These are phyloP conservation scores for Bicyclus anynana DNA, from an alignment of 1,140 invertebrate species.

Conservation along the genomic window DNA sequence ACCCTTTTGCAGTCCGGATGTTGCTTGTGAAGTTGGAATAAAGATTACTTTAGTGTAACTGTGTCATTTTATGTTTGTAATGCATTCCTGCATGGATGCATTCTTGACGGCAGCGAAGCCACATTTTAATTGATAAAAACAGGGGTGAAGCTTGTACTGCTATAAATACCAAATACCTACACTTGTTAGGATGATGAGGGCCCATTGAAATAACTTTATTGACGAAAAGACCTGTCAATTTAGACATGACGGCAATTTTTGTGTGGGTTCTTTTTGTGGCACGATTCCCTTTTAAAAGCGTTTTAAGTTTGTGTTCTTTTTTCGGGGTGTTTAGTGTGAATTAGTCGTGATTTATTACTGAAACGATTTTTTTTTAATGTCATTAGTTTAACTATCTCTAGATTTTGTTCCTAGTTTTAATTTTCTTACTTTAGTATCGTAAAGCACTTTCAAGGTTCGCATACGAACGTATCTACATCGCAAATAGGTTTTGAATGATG, in stretches of 20 bases:
- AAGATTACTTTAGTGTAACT: slow-evolving; percentile 10
- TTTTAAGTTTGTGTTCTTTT: slow-evolving; percentile 3
- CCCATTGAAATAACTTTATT: slow-evolving; percentile 32
- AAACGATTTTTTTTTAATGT: no score
- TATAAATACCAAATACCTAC: slow-evolving; percentile 24
- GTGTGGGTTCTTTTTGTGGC: slow-evolving; percentile 1
- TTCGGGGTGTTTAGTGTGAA: not conserved
- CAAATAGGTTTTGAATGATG: no score
- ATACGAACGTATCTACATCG: no score
- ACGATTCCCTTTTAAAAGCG: not conserved
- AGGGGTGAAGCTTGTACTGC: slow-evolving; percentile 31
- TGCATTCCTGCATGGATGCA: slow-evolving; percentile 34
- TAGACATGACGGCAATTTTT: slow-evolving; percentile 14
- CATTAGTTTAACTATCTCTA: no score
- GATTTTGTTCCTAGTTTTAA: no score
- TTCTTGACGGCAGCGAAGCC: slow-evolving; percentile 30
- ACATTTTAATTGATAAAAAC: slow-evolving; percentile 45
- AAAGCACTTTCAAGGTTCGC: no score
- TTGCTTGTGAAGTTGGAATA: slow-evolving; percentile 6
- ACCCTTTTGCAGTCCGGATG: slow-evolving; percentile 17
- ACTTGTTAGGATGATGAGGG: slow-evolving; percentile 37
- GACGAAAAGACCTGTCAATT: slow-evolving; percentile 24
- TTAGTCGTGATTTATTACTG: no score
- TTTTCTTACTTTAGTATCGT: no score
- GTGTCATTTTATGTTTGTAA: slow-evolving; percentile 1